Base-by-base conservation (phyloP, 2,113 vertebrate genomes). In the Plestiodon gilberti region DNA sequence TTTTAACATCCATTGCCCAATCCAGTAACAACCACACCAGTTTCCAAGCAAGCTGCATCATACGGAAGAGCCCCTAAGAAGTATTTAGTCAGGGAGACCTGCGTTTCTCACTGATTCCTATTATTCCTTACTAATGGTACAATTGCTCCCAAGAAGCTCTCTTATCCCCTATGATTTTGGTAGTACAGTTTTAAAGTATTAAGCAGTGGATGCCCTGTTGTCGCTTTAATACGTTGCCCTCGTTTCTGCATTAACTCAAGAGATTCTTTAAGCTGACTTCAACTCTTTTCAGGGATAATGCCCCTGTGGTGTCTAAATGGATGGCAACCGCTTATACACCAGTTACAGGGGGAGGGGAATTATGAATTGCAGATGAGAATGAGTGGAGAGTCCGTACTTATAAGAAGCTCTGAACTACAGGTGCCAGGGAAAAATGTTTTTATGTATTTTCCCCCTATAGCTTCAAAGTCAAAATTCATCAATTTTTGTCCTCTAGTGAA, bases 391-490 rank as follows among this genome's bases (percentile, higher is more conserved):
- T 0, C 76, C 15, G 55, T 15, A 59, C 6, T 8, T 78, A 64
- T 65, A 78, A 94, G 84, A 87, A 80, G 57, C 61, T 95, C 91
- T 90, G 78, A 94, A 75, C 83, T 92, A 82, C 64, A 91, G 92
- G 92, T 90, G 82, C 59, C 82, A 83, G n/a, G 77, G 82, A 87
- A 88, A 88, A 88, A 81, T 22, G 69, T 1, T 86, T 90, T 94
- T 84, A 13, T 28, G 11, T 86, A 71, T 90, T 89, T 90, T 61
- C 17, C 14, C 18, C 22, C 69, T 88, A 70, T 73, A 80, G 77
- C 78, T 94, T 93, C 90, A 69, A 87, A 92, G 78, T 64, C 81
- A 91, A 90, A 95, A 94, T 82, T 70, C 67, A 85, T 78, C 83
- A 55, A 1, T 90, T 91, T 48, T 87, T 25, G 2, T 88, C 85